Percentiles rank a stretch among this genome's conserved stretches.
Conservation (phyloP, 35 echinoderm and acorn worm species). For the Nesometra sesokonis region DNA sequence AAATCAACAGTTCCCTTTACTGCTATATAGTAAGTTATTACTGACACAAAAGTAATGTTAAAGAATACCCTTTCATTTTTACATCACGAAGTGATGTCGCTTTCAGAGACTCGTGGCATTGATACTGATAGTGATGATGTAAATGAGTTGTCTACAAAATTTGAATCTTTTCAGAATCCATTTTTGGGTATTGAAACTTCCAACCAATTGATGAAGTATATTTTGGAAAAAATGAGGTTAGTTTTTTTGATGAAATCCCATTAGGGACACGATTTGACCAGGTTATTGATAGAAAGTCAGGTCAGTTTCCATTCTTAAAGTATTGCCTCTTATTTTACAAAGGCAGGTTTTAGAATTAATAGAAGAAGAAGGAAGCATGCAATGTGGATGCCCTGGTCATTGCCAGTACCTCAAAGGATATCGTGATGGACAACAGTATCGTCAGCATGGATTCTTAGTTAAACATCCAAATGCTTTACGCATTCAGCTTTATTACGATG, state of each 20-base stretch:
- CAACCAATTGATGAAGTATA: conserved; percentile 32
- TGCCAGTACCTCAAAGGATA: conserved; percentile 29
- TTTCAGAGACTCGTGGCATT: conserved; percentile 15
- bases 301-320: conserved; percentile 15
- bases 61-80: conserved; percentile 24
- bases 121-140: conserved; percentile 37
- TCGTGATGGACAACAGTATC: neutral
- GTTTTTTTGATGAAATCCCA: conserved; percentile 22
- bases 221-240: conserved; percentile 21
- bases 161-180: conserved; percentile 30
- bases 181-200: conserved; percentile 11
- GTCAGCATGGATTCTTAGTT: neutral
- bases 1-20: conserved; percentile 22
- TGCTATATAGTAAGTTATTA: conserved; percentile 31
- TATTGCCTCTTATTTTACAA: conserved; percentile 22
- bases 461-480: conserved; percentile 26
- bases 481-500: conserved; percentile 49
- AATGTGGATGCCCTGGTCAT: neutral
- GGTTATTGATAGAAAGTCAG: conserved; percentile 30
- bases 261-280: conserved; percentile 37
- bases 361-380: neutral
- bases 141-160: conserved; percentile 21
- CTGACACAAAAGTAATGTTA: conserved; percentile 27
- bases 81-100: conserved; percentile 2
- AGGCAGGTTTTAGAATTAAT: conserved; percentile 3